Conservation (phyloP, 2,113 vertebrate species). For the Podiceps cristatus region DNA sequence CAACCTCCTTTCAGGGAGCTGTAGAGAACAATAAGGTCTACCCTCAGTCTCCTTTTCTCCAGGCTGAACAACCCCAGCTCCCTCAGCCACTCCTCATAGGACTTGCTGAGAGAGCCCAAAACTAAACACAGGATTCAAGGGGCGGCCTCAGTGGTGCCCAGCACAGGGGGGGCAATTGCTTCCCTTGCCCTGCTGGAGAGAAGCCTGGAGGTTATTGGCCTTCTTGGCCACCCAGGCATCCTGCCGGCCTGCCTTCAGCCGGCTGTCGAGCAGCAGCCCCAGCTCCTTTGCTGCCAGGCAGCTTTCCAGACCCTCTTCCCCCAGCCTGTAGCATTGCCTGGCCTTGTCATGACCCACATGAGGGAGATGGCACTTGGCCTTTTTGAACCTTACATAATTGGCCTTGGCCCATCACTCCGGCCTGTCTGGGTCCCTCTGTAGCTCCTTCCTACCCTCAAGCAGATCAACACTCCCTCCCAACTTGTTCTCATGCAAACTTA, state of each 20-base stretch:
- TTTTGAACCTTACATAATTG: no score
- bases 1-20: background rate
- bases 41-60: background rate
- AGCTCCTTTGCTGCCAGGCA: background rate
- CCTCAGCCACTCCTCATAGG: background rate
- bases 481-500: background rate
- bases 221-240: background rate
- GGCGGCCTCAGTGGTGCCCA: background rate
- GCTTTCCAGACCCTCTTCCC: background rate
- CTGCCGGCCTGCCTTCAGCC: background rate
- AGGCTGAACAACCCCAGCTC: background rate
- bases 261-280: no score
- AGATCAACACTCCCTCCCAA: background rate
- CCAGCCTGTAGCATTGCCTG: background rate
- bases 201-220: background rate
- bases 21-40: background rate
- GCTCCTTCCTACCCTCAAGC: background rate
- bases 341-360: no score
- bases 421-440: no score
- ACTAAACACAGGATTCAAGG: background rate
- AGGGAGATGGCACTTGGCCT: background rate
- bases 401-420: no score
- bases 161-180: background rate
- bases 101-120: background rate
- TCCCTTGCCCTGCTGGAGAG: background rate